Conservation (phyloP, 2,797 vertebrate genomes). For the Sebastes taczanowskii region DNA sequence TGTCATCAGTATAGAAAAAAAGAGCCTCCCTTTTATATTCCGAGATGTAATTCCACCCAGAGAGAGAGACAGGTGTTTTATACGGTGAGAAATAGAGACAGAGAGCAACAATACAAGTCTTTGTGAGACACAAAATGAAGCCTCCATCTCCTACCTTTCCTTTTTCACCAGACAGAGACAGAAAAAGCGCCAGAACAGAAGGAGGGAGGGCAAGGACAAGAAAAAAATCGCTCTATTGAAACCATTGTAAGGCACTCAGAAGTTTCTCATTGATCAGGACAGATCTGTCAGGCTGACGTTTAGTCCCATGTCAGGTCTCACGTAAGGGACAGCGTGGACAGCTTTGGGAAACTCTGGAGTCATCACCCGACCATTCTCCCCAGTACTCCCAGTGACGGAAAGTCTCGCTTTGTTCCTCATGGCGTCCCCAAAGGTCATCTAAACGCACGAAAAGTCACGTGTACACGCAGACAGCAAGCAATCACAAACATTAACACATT, state of each 20-base stretch:
- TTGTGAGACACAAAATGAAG: constrained; percentile 87
- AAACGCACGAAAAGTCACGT: constrained; percentile 59
- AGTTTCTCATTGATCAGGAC: constrained; percentile 97
- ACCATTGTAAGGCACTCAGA: constrained; percentile 99
- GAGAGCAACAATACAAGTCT: constrained; percentile 80
- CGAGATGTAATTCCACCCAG: constrained; percentile 85
- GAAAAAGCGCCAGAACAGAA: constrained; percentile 50
- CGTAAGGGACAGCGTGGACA: constrained; percentile 96
- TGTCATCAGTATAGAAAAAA: constrained; percentile 83
- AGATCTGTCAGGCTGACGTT: constrained; percentile 99
- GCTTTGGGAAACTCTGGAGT: constrained; percentile 99
- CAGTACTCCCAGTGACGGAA: constrained; percentile 98
- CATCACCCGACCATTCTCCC: constrained; percentile 98
- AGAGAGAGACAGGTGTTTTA: constrained; percentile 81
- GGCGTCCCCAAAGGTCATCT: constrained; percentile 97
- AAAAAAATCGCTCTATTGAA: constrained; percentile 73
- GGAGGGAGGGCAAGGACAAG: constrained; percentile 13
- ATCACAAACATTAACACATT: constrained; percentile 16
- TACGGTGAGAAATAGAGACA: constrained; percentile 67
- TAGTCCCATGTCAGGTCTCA: constrained; percentile 98
- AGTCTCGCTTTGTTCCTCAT: constrained; percentile 98
- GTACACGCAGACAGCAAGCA: constrained; percentile 46
- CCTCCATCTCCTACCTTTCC: constrained; percentile 78
- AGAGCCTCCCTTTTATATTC: constrained; percentile 81
- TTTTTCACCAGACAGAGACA: constrained; percentile 80